Percentiles rank a stretch among this genome's conserved stretches.
Evolutionary conservation across 2,797 vertebrate genomes (phyloP).

Genomic region (Megaceryle alcyon): DNA sequence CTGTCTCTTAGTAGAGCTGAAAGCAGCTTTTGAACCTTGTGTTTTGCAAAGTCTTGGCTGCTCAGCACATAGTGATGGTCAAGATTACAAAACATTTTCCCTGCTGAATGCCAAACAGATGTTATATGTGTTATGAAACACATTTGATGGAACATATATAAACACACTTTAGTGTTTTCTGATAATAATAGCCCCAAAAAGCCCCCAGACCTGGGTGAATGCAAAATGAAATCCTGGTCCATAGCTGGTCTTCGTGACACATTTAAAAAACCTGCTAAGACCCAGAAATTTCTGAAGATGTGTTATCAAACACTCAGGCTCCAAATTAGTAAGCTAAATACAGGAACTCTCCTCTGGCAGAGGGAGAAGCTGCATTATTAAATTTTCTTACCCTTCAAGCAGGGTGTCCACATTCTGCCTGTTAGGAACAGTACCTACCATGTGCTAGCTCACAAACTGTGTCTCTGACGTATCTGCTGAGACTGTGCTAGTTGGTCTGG

Average conservation of each 20-base stretch:
- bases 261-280: background rate
- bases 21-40: conserved; percentile 10
- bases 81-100: conserved; percentile 51
- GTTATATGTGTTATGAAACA: background rate
- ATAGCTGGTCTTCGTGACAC: background rate
- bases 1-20: background rate
- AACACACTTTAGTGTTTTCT: background rate
- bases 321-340: background rate
- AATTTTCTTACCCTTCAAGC: background rate
- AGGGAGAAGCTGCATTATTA: background rate
- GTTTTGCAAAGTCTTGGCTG: background rate
- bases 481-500: background rate
- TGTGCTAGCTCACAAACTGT: background rate
- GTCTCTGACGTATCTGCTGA: background rate
- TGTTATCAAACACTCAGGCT: rapidly evolving
- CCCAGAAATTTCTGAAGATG: background rate
- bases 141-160: background rate
- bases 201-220: background rate
- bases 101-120: conserved; percentile 36
- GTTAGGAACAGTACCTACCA: background rate
- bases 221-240: background rate
- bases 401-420: background rate
- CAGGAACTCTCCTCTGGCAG: background rate
- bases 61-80: background rate
- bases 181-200: background rate